phyloP scores from a whole-genome alignment of 2,888 invertebrate species.

The Bombylius discolor region DNA sequence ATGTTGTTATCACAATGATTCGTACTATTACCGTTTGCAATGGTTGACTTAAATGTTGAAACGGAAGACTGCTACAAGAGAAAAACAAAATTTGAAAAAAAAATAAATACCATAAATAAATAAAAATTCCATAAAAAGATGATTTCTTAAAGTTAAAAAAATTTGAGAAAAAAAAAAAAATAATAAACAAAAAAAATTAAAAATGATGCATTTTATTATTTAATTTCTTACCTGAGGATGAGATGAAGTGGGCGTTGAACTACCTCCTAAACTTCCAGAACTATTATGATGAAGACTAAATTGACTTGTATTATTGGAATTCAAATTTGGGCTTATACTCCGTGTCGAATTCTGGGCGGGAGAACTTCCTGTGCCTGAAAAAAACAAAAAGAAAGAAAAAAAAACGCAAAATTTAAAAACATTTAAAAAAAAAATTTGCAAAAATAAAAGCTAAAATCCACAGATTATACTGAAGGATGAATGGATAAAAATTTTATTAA shows the following conservation, averaged over 20 bases:
- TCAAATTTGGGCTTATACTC: slow-evolving; percentile 38
- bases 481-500: slow-evolving; percentile 1
- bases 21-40: slow-evolving; percentile 35
- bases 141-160: background rate
- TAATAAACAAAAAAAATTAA: slow-evolving; percentile 5
- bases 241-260: slow-evolving; percentile 34
- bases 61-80: slow-evolving; percentile 28
- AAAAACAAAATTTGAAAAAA: background rate
- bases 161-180: background rate
- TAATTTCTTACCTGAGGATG: slow-evolving; percentile 30
- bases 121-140: background rate
- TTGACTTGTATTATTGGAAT: slow-evolving; percentile 33
- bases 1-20: slow-evolving; percentile 39
- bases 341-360: slow-evolving; percentile 39
- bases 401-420: background rate
- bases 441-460: background rate
- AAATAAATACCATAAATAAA: background rate
- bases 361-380: slow-evolving; percentile 37
- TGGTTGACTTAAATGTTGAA: slow-evolving; percentile 35
- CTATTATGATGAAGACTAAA: slow-evolving; percentile 37
- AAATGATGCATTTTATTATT: slow-evolving; percentile 1
- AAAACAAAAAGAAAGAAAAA: slow-evolving; percentile 2
- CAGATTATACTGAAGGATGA: background rate
- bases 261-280: slow-evolving; percentile 35
- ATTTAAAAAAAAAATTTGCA: background rate